phyloP scores from a whole-genome alignment of 2,113 vertebrate species.

The Ceuthmochares aereus region DNA sequence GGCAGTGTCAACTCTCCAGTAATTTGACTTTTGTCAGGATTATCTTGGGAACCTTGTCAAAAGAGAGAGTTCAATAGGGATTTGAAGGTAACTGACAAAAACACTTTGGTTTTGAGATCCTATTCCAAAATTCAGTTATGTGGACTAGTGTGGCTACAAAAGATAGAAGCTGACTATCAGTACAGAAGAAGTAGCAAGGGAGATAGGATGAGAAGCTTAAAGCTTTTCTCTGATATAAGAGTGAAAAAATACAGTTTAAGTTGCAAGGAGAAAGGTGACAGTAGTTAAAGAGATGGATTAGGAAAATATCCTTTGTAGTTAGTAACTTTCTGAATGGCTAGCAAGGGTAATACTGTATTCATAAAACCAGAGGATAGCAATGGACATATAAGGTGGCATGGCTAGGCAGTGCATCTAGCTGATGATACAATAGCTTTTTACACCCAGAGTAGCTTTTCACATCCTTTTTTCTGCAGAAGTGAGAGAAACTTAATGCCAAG shows the following conservation, averaged over 20 bases:
- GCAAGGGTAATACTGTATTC: not conserved
- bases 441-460: not conserved
- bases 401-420: not conserved
- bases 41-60: not conserved
- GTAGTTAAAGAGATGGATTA: not conserved
- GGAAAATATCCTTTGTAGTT: not conserved
- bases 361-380: not conserved
- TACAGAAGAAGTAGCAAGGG: not conserved
- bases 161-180: not conserved
- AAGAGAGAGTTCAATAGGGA: not conserved
- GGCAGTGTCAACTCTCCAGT: not conserved
- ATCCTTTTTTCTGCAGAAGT: not conserved
- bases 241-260: not conserved
- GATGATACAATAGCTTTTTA: not conserved
- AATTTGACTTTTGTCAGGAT: not conserved
- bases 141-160: not conserved
- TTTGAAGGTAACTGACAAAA: not conserved
- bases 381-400: not conserved
- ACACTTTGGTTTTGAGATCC: accelerated
- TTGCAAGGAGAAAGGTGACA: not conserved
- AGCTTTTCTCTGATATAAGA: not conserved
- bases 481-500: not conserved
- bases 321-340: not conserved
- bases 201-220: not conserved
- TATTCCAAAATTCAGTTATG: not conserved